Evolutionary conservation across 2,113 vertebrate species (phyloP).

Genomic region (Macrotis lagotis): DNA sequence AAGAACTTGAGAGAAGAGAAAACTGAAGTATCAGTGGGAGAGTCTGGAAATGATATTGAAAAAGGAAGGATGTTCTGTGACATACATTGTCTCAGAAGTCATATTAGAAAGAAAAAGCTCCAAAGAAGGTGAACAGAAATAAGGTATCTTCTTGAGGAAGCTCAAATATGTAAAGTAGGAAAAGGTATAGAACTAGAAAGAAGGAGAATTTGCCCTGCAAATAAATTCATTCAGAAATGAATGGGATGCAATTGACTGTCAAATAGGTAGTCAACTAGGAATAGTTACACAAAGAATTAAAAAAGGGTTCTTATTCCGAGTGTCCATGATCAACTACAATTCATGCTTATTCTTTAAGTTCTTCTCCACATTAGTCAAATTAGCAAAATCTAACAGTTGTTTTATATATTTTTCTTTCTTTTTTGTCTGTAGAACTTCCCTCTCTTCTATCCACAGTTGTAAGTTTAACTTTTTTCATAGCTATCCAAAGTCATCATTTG

Average conservation of each 20-base stretch:
- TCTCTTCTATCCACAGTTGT: not conserved
- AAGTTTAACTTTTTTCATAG: not conserved
- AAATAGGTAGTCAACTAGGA: not conserved
- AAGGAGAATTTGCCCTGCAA: not conserved
- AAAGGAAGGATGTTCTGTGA: not conserved
- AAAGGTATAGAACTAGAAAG: not conserved
- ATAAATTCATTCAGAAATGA: not conserved
- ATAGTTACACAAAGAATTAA: not conserved
- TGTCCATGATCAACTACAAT: not conserved
- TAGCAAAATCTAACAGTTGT: not conserved
- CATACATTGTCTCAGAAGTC: not conserved
- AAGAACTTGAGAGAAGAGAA: not conserved
- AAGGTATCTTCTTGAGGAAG: not conserved
- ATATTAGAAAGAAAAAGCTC: not conserved
- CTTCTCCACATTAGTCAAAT: not conserved
- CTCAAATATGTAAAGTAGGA: not conserved
- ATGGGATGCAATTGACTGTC: not conserved
- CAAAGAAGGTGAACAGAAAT: not conserved
- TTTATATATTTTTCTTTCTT: not conserved
- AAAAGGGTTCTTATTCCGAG: not conserved
- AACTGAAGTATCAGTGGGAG: not conserved
- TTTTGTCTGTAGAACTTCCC: not conserved
- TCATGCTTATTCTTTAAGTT: not conserved
- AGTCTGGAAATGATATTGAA: not conserved
- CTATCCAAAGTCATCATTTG: not conserved